phyloP scores from a whole-genome alignment of 2,888 invertebrate species.

The Cotesia congregata region DNA sequence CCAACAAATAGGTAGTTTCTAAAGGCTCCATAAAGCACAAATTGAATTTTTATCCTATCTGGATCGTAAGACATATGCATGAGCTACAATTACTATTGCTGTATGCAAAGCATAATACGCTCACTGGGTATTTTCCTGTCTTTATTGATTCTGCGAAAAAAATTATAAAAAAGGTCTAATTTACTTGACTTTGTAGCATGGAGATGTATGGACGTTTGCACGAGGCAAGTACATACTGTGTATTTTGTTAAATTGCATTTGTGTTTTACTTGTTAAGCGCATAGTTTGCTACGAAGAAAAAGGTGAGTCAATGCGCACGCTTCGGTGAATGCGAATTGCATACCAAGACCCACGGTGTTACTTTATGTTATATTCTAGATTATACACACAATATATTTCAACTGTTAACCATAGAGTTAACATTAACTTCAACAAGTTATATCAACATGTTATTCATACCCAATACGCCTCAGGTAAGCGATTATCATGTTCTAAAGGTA shows the following conservation, averaged over 20 bases:
- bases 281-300: background rate
- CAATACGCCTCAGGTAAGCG: conserved; percentile 3
- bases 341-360: background rate
- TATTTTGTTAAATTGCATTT: conserved; percentile 5
- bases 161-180: background rate
- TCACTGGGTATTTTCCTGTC: background rate
- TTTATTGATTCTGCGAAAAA: background rate
- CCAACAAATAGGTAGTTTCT: background rate
- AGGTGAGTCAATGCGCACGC: conserved; percentile 23
- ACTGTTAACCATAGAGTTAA: too few relatives aligned
- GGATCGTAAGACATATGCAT: background rate
- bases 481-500: background rate
- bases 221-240: background rate
- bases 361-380: background rate
- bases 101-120: too few relatives aligned
- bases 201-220: background rate
- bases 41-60: background rate
- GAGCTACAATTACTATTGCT: background rate
- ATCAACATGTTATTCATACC: too few relatives aligned
- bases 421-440: too few relatives aligned
- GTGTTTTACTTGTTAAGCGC: background rate
- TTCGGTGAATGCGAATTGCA: conserved; percentile 18
- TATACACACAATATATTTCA: too few relatives aligned
- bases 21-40: background rate
- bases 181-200: background rate